Conservation (phyloP, 2,797 vertebrate species). For the Eutrigla gurnardus region DNA sequence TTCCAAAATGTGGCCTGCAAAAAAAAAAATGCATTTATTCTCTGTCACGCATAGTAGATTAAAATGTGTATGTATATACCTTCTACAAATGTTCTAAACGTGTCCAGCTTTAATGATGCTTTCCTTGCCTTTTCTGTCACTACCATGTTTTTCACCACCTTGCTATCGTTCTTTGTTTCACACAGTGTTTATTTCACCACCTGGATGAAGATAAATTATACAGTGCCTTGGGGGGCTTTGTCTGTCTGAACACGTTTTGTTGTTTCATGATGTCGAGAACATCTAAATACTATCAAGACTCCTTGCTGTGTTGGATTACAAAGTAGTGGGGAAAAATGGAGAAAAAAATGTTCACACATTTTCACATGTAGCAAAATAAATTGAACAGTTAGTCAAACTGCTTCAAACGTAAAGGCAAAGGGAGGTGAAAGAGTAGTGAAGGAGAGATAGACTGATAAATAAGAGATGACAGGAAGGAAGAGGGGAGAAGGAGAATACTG, state of each 20-base stretch:
- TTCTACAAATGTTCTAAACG: background rate
- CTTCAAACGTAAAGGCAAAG: conserved; percentile 48
- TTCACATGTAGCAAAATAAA: conserved; percentile 40
- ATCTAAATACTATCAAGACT: conserved; percentile 6
- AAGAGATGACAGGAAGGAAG: conserved; percentile 74
- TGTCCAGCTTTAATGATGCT: background rate
- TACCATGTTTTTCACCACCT: background rate
- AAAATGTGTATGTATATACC: background rate
- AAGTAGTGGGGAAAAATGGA: conserved; percentile 23
- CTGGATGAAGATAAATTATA: conserved; percentile 6
- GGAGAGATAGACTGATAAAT: conserved; percentile 75
- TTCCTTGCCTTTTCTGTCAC: background rate
- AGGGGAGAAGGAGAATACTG: conserved; percentile 68
- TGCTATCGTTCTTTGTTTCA: background rate
- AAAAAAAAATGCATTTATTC: too few relatives aligned
- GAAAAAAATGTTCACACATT: conserved; percentile 21
- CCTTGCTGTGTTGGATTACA: conserved; percentile 10
- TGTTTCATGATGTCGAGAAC: conserved; percentile 7
- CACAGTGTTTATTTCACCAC: conserved; percentile 11
- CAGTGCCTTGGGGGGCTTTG: background rate
- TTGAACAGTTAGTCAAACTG: conserved; percentile 21
- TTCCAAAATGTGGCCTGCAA: background rate
- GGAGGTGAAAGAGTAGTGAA: conserved; percentile 38
- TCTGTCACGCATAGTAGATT: too few relatives aligned
- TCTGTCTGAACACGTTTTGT: conserved; percentile 13